Evolutionary conservation across 1,140 invertebrate genomes (phyloP).

Genomic region (Brachionus rotundiformis): DNA sequence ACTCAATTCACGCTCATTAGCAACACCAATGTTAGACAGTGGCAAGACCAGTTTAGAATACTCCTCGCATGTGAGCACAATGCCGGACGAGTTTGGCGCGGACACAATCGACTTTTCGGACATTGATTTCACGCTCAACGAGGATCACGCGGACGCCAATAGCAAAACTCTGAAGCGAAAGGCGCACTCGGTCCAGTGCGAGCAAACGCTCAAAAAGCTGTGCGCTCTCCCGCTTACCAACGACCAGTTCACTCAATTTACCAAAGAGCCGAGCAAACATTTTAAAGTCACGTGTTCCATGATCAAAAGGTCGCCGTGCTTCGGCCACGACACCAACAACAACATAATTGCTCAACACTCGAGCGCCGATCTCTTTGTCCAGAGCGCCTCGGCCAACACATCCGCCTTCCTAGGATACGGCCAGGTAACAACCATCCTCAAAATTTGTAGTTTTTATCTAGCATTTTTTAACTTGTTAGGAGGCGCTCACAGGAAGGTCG

Average conservation of each 20-base stretch:
- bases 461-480: background rate
- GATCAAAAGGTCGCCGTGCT: background rate
- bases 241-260: background rate
- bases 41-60: background rate
- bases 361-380: background rate
- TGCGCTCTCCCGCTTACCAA: background rate
- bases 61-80: background rate
- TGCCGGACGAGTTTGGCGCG: background rate
- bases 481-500: background rate
- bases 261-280: background rate
- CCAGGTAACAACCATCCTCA: background rate
- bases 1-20: background rate
- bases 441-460: background rate
- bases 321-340: background rate
- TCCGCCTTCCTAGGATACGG: background rate
- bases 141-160: background rate
- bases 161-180: background rate
- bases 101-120: background rate
- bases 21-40: background rate
- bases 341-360: background rate
- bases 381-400: background rate
- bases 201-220: background rate
- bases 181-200: background rate
- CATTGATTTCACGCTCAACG: background rate
- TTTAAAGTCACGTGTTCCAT: background rate